Percentiles rank a stretch among this genome's conserved stretches.
These are phyloP conservation scores for Myanophis thanlyinensis DNA, from an alignment of 2,113 vertebrate genomes.

Conservation along the genomic window DNA sequence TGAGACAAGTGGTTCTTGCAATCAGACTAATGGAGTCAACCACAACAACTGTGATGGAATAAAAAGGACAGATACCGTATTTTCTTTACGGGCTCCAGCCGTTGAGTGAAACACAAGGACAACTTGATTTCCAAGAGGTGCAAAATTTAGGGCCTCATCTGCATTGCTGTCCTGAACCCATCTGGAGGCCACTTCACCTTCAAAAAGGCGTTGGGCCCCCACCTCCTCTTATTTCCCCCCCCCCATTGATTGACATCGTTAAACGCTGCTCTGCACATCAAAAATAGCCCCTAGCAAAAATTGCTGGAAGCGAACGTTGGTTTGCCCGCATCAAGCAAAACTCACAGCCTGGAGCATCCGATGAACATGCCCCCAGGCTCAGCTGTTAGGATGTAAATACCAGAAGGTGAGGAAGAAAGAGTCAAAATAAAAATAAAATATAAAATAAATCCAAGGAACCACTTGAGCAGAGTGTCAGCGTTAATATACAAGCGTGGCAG, in stretches of 20 bases:
- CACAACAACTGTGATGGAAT: not conserved
- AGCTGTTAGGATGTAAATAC: slow-evolving; percentile 68
- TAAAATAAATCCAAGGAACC: slow-evolving; percentile 66
- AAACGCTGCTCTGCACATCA: slow-evolving; percentile 46
- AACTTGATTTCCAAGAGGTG: not conserved
- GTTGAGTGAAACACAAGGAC: not conserved
- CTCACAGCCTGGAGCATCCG: slow-evolving; percentile 64
- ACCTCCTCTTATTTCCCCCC: slow-evolving; percentile 31
- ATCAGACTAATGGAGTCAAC: not conserved
- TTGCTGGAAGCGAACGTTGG: slow-evolving; percentile 38
- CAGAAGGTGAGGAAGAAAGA: slow-evolving; percentile 72
- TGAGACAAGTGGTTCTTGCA: not conserved
- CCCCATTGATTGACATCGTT: slow-evolving; percentile 42
- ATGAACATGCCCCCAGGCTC: slow-evolving; percentile 71
- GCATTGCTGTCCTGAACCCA: not conserved
- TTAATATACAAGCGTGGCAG: slow-evolving; percentile 74
- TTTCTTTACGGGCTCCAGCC: not conserved
- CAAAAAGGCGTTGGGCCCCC: not conserved
- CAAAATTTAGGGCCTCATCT: not conserved
- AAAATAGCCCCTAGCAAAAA: slow-evolving; percentile 37
- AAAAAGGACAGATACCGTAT: not conserved
- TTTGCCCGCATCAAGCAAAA: slow-evolving; percentile 45
- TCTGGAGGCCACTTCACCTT: not conserved
- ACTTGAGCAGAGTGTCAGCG: slow-evolving; percentile 79
- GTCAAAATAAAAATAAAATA: slow-evolving; percentile 49